Base-by-base conservation (phyloP, 1,140 invertebrate genomes). In the Saccostrea cuccullata region DNA sequence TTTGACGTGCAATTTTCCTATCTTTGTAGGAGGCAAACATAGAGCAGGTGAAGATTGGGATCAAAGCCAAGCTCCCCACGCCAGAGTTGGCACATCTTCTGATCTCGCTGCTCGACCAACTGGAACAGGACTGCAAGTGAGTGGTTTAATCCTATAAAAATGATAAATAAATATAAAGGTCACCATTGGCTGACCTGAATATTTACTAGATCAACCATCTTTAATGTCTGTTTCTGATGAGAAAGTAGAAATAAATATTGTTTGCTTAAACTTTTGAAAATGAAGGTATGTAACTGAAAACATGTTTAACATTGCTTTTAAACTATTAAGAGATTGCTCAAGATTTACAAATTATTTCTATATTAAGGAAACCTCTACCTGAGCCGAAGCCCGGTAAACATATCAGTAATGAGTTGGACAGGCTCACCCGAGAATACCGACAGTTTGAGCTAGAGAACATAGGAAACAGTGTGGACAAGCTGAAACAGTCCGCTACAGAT, bases 351-450 rank as follows among this genome's bases (percentile, higher is more conserved):
- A 15, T 60, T 60, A 15, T 84, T 11, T 36, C 84, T 91, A 15
- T 86, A 84, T 86, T 87, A 90, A 95, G 94, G 30, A 94, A 94
- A 88, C 90, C 91, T 3, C 89, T 96, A 13, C 95, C 95, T 20
- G 89, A 91, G 40, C 93, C 94, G 30, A 73, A 93, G 26, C 90
- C 92, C n/a, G 94, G 94, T 0, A 87, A 90, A 5, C 95, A 95
- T 90, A 87, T 93, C 12, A 86, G 91, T 67, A 96, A 95, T 73
- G 94, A 95, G 55, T 92, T 96, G 17, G 95, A 96, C 90, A 88
- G 83, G n/a, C 87, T 94, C 55, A 89, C 95, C 84, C 82, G 89
- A 15, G 82, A 91, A 15, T 92, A 94, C 55, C 90, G 95, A 11
- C 85, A 91, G 36, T 90, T 85, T 12, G 95, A 95, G 86, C 85